Evolutionary conservation across 1,140 invertebrate species (phyloP).

Genomic region (Drosophila tani): DNA sequence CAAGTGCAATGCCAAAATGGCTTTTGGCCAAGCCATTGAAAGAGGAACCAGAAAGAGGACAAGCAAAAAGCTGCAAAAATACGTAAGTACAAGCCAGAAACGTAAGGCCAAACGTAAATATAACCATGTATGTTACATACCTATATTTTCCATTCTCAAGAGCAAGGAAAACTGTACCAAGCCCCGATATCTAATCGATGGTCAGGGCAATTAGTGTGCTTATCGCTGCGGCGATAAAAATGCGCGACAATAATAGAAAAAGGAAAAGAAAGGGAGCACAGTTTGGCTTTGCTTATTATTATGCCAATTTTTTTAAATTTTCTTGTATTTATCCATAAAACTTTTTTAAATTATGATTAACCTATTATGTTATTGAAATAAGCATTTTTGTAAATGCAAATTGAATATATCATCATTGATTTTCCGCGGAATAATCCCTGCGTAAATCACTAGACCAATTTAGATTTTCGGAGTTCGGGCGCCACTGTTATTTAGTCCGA

Average conservation of each 20-base stretch:
- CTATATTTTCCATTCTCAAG: background rate
- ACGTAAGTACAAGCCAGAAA: too few relatives aligned
- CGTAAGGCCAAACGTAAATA: constrained; percentile 6
- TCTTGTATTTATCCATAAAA: background rate
- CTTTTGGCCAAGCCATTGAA: constrained; percentile 34
- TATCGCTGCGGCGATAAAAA: constrained; percentile 38
- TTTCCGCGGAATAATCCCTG: too few relatives aligned
- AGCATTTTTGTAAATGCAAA: too few relatives aligned
- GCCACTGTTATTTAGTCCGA: too few relatives aligned
- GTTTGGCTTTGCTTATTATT: background rate
- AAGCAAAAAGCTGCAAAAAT: constrained; percentile 22
- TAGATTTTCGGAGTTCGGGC: too few relatives aligned
- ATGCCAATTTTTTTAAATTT: background rate
- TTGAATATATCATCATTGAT: too few relatives aligned
- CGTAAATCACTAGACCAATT: too few relatives aligned
- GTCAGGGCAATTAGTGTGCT: constrained; percentile 31
- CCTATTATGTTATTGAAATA: too few relatives aligned
- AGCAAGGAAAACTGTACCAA: constrained; percentile 27
- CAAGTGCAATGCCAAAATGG: constrained; percentile 46
- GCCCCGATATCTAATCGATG: constrained; percentile 44
- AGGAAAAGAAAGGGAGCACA: background rate
- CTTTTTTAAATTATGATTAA: too few relatives aligned
- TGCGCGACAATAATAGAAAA: constrained; percentile 9
- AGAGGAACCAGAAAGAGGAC: constrained; percentile 5
- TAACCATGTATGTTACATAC: background rate